Evolutionary conservation across 1,140 invertebrate genomes (phyloP).

Genomic region (Danaus melanippus): DNA sequence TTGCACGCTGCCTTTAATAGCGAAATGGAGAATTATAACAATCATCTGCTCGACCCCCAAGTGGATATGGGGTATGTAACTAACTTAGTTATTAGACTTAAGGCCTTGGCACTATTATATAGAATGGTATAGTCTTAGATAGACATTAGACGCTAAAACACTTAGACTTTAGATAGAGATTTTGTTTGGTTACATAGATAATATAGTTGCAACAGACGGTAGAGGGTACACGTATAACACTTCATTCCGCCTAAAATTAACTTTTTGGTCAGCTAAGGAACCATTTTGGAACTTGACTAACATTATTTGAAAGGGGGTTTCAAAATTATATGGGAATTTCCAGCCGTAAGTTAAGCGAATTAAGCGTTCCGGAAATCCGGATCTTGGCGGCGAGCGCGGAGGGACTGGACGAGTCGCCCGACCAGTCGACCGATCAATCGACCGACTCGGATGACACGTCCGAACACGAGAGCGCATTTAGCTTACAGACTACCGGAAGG

Average conservation of each 20-base stretch:
- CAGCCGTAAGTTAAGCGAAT: slow-evolving; percentile 80
- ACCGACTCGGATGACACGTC: slow-evolving; percentile 53
- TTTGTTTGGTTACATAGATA: slow-evolving; percentile 4
- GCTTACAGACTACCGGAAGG: slow-evolving; percentile 60
- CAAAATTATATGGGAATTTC: slow-evolving; percentile 35
- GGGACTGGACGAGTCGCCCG: slow-evolving; percentile 74
- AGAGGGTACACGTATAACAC: slow-evolving; percentile 9
- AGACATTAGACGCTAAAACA: slow-evolving; percentile 3
- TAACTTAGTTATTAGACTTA: background rate
- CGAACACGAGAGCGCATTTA: slow-evolving; percentile 65
- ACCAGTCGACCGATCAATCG: slow-evolving; percentile 26
- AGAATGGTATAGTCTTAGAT: background rate
- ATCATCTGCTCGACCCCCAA: slow-evolving; percentile 41
- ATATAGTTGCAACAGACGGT: slow-evolving; percentile 21
- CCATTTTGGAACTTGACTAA: background rate
- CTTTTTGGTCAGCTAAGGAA: background rate
- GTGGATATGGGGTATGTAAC: slow-evolving; percentile 64
- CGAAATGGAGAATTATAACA: slow-evolving; percentile 42
- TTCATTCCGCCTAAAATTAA: too few relatives aligned
- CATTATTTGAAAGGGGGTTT: slow-evolving; percentile 13
- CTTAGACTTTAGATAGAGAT: slow-evolving; percentile 3
- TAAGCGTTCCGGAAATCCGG: slow-evolving; percentile 81
- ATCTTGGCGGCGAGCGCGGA: slow-evolving; percentile 85
- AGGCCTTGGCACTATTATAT: too few relatives aligned
- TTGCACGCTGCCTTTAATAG: slow-evolving; percentile 60